These are phyloP conservation scores for Ptyas mucosa DNA, from an alignment of 2,113 vertebrate species.

Conservation along the genomic window DNA sequence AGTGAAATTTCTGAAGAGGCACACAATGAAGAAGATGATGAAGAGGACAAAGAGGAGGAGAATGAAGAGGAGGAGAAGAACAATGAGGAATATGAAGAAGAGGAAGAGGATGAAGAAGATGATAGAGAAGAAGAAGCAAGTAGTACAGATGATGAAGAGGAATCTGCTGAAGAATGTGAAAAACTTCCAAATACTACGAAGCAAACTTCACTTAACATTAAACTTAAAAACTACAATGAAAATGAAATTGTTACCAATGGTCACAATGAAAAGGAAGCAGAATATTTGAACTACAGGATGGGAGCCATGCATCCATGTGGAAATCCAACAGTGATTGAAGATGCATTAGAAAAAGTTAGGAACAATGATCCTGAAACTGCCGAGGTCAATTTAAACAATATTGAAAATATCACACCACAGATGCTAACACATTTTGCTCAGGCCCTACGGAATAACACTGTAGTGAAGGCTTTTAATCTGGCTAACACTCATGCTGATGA, in stretches of 20 bases:
- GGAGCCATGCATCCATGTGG: slow-evolving; percentile 71
- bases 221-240: slow-evolving; percentile 58
- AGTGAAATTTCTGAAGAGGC: slow-evolving; percentile 75
- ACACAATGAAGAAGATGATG: slow-evolving; percentile 67
- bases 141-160: slow-evolving; percentile 63
- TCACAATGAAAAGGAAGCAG: slow-evolving; percentile 63
- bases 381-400: slow-evolving; percentile 95
- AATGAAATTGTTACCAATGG: slow-evolving; percentile 62
- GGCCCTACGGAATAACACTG: slow-evolving; percentile 82
- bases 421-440: slow-evolving; percentile 87
- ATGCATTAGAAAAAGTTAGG: slow-evolving; percentile 81
- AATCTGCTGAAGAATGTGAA: slow-evolving; percentile 47
- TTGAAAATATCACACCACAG: slow-evolving; percentile 87
- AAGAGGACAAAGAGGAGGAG: slow-evolving; percentile 63
- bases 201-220: slow-evolving; percentile 43
- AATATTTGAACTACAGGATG: slow-evolving; percentile 50
- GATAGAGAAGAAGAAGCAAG: slow-evolving; percentile 54
- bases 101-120: slow-evolving; percentile 54
- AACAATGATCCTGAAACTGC: slow-evolving; percentile 79
- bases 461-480: slow-evolving; percentile 83
- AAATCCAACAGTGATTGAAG: slow-evolving; percentile 91
- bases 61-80: slow-evolving; percentile 50
- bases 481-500: slow-evolving; percentile 93
- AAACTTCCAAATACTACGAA: slow-evolving; percentile 20
- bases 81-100: slow-evolving; percentile 47